Conservation (phyloP, 2,797 vertebrate species). For the Anguilla megastoma region DNA sequence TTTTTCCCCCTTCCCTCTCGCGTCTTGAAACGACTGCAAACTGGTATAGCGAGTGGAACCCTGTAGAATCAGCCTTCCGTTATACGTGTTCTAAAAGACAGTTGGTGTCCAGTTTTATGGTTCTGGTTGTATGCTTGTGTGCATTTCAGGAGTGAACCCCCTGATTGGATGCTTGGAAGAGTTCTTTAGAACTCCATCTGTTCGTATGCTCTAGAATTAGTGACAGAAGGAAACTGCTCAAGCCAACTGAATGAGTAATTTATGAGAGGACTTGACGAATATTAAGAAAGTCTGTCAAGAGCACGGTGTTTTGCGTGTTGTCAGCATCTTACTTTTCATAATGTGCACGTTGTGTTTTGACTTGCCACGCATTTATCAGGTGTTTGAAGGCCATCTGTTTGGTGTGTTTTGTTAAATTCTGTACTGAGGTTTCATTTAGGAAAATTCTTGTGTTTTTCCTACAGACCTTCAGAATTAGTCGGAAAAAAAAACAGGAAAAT, state of each 20-base stretch:
- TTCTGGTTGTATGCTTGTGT: not conserved
- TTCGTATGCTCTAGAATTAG: not conserved
- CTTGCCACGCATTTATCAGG: not conserved
- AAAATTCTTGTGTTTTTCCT: not conserved
- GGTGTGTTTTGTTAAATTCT: not conserved
- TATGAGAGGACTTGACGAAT: not conserved
- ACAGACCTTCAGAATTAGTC: not conserved
- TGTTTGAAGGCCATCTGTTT: not conserved
- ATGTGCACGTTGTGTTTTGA: too few species aligned
- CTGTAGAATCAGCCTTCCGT: not conserved
- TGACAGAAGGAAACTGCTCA: not conserved
- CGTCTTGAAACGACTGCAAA: not conserved
- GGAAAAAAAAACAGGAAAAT: not conserved
- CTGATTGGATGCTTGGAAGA: slow-evolving; percentile 8
- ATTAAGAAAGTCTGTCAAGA: not conserved
- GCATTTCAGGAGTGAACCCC: not conserved
- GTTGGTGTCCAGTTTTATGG: not conserved
- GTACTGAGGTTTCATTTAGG: not conserved
- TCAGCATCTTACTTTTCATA: not conserved
- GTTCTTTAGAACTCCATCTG: slow-evolving; percentile 11
- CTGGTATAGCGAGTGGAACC: not conserved
- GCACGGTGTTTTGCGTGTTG: not conserved
- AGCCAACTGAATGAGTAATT: not conserved
- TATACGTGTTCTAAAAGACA: not conserved
- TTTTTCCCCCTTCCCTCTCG: not conserved